A percentile compares a stretch with the other conserved stretches of the same genome.
phyloP scores from a whole-genome alignment of 2,888 invertebrate species.

The Cataglyphis rosenhaueri region DNA sequence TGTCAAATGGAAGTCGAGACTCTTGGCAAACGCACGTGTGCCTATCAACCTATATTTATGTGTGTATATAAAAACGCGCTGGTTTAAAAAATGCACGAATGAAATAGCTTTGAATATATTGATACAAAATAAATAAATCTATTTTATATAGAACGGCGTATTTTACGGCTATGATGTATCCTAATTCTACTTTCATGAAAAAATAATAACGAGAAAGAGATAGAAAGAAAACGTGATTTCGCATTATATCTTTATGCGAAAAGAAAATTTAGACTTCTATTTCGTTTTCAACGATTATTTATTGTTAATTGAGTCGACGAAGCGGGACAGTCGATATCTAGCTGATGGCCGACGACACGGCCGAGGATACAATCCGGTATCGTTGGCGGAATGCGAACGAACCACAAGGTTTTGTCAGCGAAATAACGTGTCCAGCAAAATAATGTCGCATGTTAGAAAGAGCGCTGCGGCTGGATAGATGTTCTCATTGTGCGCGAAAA shows the following conservation, averaged over 20 bases:
- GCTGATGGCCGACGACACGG: constrained; percentile 53
- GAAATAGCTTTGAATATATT: constrained; percentile 64
- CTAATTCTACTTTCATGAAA: neutral
- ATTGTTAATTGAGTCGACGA: constrained; percentile 69
- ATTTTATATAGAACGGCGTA: neutral
- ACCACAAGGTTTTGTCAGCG: constrained; percentile 64
- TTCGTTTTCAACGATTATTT: constrained; percentile 65
- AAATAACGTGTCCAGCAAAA: constrained; percentile 69
- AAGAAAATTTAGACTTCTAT: constrained; percentile 47
- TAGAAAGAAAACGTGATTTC: neutral
- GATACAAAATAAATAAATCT: neutral
- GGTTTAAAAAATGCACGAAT: constrained; percentile 30
- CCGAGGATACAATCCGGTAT: constrained; percentile 61
- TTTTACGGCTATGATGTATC: neutral
- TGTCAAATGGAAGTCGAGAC: constrained; percentile 76
- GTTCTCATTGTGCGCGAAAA: constrained; percentile 55
- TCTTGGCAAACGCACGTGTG: constrained; percentile 27
- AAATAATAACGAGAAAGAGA: neutral
- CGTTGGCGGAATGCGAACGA: constrained; percentile 73
- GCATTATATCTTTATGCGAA: neutral
- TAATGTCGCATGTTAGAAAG: constrained; percentile 56
- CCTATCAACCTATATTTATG: constrained; percentile 17
- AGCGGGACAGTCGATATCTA: constrained; percentile 60
- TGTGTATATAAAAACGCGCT: constrained; percentile 31
- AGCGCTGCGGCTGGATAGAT: constrained; percentile 42